A percentile compares a stretch with the other conserved stretches of the same genome.
Evolutionary conservation across 92 coral and sea anemone genomes (phyloP).

Genomic region (Epizoanthus ramosus): DNA sequence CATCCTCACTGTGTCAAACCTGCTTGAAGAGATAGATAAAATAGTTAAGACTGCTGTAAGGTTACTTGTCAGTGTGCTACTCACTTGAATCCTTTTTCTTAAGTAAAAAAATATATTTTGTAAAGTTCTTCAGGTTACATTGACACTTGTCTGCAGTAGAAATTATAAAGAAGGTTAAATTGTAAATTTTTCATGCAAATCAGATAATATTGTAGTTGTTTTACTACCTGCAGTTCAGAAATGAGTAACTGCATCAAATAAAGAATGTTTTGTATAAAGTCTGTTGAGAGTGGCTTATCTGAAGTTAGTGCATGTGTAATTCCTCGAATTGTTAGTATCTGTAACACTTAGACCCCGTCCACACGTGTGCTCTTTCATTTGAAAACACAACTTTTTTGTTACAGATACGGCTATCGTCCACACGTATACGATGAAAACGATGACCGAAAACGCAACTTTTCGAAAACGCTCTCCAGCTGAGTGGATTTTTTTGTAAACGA

Average conservation of each 20-base stretch:
- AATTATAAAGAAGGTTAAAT: neutral
- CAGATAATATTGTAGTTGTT: slow-evolving; percentile 16
- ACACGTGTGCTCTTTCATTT: too few relatives aligned
- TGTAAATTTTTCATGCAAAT: slow-evolving; percentile 26
- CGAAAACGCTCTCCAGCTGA: too few relatives aligned
- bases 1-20: too few relatives aligned
- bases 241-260: slow-evolving; percentile 18
- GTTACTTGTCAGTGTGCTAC: neutral
- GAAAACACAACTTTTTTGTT: too few relatives aligned
- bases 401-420: too few relatives aligned
- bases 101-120: slow-evolving; percentile 43
- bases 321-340: too few relatives aligned
- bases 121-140: slow-evolving; percentile 19
- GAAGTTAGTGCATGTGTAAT: too few relatives aligned
- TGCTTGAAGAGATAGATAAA: too few relatives aligned
- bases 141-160: neutral
- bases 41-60: slow-evolving; percentile 4
- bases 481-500: too few relatives aligned
- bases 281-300: neutral
- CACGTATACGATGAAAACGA: too few relatives aligned
- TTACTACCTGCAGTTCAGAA: slow-evolving; percentile 1
- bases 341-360: too few relatives aligned
- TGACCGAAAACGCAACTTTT: too few relatives aligned
- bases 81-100: neutral
- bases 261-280: slow-evolving; percentile 17